Percentiles rank a stretch among this genome's conserved stretches.
Evolutionary conservation across 2,797 vertebrate species (phyloP).

Genomic region (Eidolon dupreanum): DNA sequence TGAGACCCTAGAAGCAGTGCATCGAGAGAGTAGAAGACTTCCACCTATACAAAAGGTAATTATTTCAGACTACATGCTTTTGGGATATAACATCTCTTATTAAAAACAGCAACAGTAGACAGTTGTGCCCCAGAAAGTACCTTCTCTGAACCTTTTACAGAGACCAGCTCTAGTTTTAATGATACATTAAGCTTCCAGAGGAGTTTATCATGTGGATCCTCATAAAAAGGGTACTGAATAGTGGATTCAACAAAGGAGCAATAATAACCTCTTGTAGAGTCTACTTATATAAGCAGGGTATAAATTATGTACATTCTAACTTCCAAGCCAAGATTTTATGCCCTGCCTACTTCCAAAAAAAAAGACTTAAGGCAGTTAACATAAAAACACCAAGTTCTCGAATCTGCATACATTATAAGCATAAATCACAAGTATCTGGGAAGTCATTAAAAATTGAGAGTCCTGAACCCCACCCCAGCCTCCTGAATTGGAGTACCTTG

Average conservation of each 20-base stretch:
- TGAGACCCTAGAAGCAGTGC: conserved; percentile 96
- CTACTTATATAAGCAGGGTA: conserved; percentile 39
- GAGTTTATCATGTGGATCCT: conserved; percentile 29
- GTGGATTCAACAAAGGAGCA: conserved; percentile 55
- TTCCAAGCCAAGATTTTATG: conserved; percentile 26
- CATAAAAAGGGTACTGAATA: conserved; percentile 42
- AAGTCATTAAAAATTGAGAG: conserved; percentile 35
- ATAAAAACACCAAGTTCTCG: conserved; percentile 19
- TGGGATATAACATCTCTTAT: background rate
- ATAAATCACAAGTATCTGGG: background rate
- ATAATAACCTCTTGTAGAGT: conserved; percentile 54
- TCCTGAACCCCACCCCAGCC: background rate
- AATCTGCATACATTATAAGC: background rate
- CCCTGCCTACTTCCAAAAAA: background rate
- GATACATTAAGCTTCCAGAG: conserved; percentile 19
- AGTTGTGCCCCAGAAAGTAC: background rate
- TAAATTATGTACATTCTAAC: conserved; percentile 60
- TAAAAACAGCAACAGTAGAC: background rate
- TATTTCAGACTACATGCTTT: background rate
- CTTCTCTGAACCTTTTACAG: conserved; percentile 9
- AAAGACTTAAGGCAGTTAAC: conserved; percentile 10
- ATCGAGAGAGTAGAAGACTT: conserved; percentile 96
- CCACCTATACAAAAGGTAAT: conserved; percentile 98
- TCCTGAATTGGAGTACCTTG: background rate
- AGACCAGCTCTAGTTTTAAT: conserved; percentile 39